Evolutionary conservation across 2,113 vertebrate species (phyloP), one percentile per base, ranked within the genome.

Genomic region (Cettia cetti): DNA sequence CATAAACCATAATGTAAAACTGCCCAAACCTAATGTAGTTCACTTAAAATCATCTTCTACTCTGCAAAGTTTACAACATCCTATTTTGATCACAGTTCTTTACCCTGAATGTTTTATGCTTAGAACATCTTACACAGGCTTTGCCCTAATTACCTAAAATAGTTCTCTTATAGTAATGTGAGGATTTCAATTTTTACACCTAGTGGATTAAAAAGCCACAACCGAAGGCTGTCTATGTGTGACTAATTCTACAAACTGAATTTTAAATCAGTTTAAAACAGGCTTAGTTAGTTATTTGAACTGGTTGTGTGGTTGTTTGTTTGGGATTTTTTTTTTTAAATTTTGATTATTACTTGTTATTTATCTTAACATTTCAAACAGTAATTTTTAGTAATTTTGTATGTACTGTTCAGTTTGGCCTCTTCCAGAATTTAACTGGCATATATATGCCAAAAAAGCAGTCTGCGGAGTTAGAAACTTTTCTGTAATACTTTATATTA

Each of bases 81-180:
- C 45, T 86, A 83, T 90, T 89, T 86, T 90, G 47, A 91, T 90
- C 45, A 82, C 66, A 18, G 44, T 80, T 85, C 81, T 88, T 83
- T 92, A 92, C 89, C 65, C 78, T 90, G 31, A 42, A 68, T 54
- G 7, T 61, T 96, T 97, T 72, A 83, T 76, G 37, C 83, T 90
- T 86, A 88, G 57, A 54, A 82, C 54, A 93, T 69, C 79, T 93
- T 81, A 94, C 39, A 86, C 82, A 92, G 86, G 27, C 56, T 81
- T 94, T 97, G 71, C 54, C 64, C 78, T 96, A 96, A 97, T 96
- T 95, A 82, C 85, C 24, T 90, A 90, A 96, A 96, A 93, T 94
- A 97, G 65, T 89, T 96, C 76, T 81, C 15, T 59, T 13, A 85
- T 54, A 85, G 66, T 92, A 95, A 86, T 57, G 42, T 42, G 89